These are phyloP conservation scores for Oxycera nigricornis DNA, from an alignment of 2,888 invertebrate species.

Conservation along the genomic window DNA sequence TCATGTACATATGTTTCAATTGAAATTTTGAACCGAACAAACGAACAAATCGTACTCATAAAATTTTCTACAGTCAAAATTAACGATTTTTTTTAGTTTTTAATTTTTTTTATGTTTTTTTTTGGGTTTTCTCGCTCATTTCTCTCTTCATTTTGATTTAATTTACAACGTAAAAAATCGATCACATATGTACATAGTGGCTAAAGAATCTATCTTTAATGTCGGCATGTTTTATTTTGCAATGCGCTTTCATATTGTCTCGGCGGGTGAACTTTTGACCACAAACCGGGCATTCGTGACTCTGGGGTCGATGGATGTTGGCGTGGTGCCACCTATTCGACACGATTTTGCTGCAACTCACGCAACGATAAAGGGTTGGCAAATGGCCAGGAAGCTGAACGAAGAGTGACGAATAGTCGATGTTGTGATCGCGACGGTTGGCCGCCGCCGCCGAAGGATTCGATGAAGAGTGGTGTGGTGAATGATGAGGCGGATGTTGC, in stretches of 20 bases:
- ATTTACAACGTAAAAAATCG: conserved; percentile 60
- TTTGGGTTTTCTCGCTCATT: conserved; percentile 25
- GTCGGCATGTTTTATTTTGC: conserved; percentile 67
- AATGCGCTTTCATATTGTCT: conserved; percentile 71
- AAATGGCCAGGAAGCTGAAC: conserved; percentile 61
- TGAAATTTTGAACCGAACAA: conserved; percentile 8
- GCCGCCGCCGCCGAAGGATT: conserved; percentile 56
- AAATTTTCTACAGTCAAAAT: conserved; percentile 12
- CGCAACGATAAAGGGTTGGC: conserved; percentile 66
- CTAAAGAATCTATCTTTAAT: conserved; percentile 63
- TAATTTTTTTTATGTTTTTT: conserved; percentile 37
- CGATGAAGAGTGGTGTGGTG: conserved; percentile 50
- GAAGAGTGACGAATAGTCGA: conserved; percentile 62
- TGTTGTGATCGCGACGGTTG: conserved; percentile 62
- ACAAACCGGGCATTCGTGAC: conserved; percentile 68
- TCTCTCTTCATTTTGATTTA: conserved; percentile 49
- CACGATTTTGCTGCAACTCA: conserved; percentile 69
- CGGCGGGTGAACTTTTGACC: conserved; percentile 68
- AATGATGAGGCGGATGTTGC: conserved; percentile 48
- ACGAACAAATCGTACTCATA: not conserved
- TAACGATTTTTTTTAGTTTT: conserved; percentile 35
- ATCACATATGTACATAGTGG: conserved; percentile 64
- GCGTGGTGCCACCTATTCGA: conserved; percentile 71
- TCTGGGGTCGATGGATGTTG: conserved; percentile 67
- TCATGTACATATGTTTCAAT: conserved; percentile 21